Base-by-base conservation (phyloP, 2,113 vertebrate species). In the Noturus placidus region DNA sequence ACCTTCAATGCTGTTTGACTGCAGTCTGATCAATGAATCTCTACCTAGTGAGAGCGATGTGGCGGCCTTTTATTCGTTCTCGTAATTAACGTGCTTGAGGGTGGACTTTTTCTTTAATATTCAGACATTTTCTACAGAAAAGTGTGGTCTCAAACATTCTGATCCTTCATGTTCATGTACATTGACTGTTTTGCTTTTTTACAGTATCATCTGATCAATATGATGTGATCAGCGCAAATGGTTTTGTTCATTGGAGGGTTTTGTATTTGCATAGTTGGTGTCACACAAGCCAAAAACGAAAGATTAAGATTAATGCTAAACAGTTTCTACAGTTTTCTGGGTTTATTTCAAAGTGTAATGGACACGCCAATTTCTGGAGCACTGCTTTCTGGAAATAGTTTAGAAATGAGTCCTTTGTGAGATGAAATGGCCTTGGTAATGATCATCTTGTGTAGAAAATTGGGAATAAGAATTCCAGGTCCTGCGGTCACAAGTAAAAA, bases 141-240 rank as follows among this genome's bases (percentile, higher is more conserved):
- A 25, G 27, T 22, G 57, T 17, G 50, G 56, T 77, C 57, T 79
- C 54, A 2, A 3, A 83, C 8, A 1, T 59, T 17, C 52, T 59
- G 35, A 46, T 35, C 38, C 57, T 63, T 86, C 84, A 69, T 61
- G 35, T 42, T 27, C 8, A 8, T 59, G 84, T 86, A 86, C 72
- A 17, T 30, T 13, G 52, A 35, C 22, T 42, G 38, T 46, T 46
- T 46, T 72, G 56, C 5, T 2, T 15, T 17, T 61, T 8, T n/a
- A n/a, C n/a, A n/a, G n/a, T n/a, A n/a, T n/a, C n/a, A n/a, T n/a
- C n/a, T n/a, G n/a, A n/a, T n/a, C n/a, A n/a, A n/a, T n/a, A 46
- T 67, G 79, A 83, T 76, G 19, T 83, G 80, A 63, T 76, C 81
- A 65, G 59, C 11, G 27, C 50, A 83, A 69, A 63, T n/a, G 8